These are phyloP conservation scores for Agrochola circellaris DNA, from an alignment of 2,888 invertebrate genomes.

Conservation along the genomic window DNA sequence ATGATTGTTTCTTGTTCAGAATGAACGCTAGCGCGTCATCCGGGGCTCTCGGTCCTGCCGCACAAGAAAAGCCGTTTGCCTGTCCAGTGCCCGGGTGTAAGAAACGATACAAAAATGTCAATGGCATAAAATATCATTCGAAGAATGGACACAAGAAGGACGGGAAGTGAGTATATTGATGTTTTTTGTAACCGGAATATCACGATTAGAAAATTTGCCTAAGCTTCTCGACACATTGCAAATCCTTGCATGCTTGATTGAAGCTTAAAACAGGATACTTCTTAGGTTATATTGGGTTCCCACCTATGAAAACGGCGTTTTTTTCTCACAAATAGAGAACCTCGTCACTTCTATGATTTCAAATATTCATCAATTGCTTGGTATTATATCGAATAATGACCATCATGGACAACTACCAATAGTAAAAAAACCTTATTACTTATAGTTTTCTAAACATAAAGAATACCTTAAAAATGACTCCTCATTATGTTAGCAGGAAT, in stretches of 20 bases:
- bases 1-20: conserved; percentile 66
- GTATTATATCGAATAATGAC: too few relatives aligned
- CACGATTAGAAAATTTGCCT: not conserved
- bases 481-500: too few relatives aligned
- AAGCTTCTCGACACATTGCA: not conserved
- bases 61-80: conserved; percentile 94
- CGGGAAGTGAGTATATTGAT: conserved; percentile 92
- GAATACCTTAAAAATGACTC: too few relatives aligned
- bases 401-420: too few relatives aligned
- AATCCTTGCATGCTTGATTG: not conserved
- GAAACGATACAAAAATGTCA: conserved; percentile 96
- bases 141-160: conserved; percentile 97
- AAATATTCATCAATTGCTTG: too few relatives aligned
- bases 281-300: too few relatives aligned
- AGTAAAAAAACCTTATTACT: too few relatives aligned
- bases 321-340: too few relatives aligned
- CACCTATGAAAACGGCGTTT: too few relatives aligned
- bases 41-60: conserved; percentile 83
- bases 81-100: conserved; percentile 97
- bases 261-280: not conserved
- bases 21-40: conserved; percentile 82
- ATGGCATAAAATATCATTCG: conserved; percentile 97
- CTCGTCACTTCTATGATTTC: too few relatives aligned
- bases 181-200: not conserved
- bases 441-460: too few relatives aligned